Evolutionary conservation across 2,888 invertebrate genomes (phyloP).

Genomic region (Oscheius sp.): DNA sequence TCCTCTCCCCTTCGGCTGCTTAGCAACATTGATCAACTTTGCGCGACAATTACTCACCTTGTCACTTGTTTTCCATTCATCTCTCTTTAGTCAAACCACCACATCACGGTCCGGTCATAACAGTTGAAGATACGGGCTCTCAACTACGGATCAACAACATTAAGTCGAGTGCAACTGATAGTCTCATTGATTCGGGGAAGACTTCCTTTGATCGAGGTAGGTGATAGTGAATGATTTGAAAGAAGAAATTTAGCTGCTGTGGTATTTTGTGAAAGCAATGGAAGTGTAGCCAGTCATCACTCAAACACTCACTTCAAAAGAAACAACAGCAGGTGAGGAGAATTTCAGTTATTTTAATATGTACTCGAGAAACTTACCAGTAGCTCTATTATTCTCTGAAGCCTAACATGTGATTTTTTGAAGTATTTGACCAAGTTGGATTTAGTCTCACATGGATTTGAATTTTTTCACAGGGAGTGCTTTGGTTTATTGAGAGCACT

Average conservation of each 20-base stretch:
- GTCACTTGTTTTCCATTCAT: slow-evolving; percentile 1
- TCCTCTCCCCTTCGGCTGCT: background rate
- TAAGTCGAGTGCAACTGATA: slow-evolving; percentile 47
- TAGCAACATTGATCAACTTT: background rate
- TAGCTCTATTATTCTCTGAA: no score
- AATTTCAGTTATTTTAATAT: background rate
- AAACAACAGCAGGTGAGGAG: slow-evolving; percentile 63
- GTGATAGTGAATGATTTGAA: background rate
- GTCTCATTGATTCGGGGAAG: slow-evolving; percentile 46
- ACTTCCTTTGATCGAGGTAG: slow-evolving; percentile 51
- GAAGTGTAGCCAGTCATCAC: slow-evolving; percentile 50
- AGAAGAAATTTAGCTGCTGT: slow-evolving; percentile 31
- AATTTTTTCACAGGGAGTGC: no score
- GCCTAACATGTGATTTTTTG: no score
- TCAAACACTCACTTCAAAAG: slow-evolving; percentile 44
- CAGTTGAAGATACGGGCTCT: slow-evolving; percentile 64
- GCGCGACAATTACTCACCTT: background rate
- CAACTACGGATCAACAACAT: slow-evolving; percentile 54
- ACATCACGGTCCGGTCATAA: slow-evolving; percentile 61
- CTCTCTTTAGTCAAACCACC: slow-evolving; percentile 16
- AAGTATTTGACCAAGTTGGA: no score
- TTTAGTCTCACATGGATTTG: no score
- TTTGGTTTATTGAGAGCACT: no score
- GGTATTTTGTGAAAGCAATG: slow-evolving; percentile 52
- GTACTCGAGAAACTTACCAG: background rate